A percentile compares a stretch with the other conserved stretches of the same genome.
Evolutionary conservation across 2,797 vertebrate species (phyloP).

Genomic region (Schizopygopsis malacanthus): DNA sequence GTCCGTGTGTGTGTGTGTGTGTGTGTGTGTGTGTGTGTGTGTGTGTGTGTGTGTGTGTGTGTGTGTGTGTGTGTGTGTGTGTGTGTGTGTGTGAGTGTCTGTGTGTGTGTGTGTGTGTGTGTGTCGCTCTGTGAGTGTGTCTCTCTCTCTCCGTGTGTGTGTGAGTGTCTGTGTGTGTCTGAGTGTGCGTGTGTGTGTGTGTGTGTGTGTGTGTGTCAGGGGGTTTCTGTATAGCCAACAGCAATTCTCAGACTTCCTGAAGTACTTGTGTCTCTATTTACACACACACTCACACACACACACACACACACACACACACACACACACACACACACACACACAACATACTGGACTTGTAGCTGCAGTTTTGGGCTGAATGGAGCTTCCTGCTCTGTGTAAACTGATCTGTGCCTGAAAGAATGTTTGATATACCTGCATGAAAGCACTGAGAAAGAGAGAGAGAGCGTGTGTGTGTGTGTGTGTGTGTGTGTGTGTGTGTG

Average conservation of each 20-base stretch:
- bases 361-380: slow-evolving; percentile 32
- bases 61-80: background rate
- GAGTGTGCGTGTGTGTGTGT: no score
- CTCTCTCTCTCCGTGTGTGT: slow-evolving; percentile 12
- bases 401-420: slow-evolving; percentile 38
- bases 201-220: slow-evolving; percentile 22
- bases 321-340: no score
- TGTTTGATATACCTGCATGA: slow-evolving; percentile 30
- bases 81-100: background rate
- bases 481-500: no score
- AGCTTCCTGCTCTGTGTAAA: slow-evolving; percentile 34
- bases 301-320: slow-evolving; percentile 19
- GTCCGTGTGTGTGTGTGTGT: no score
- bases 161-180: background rate
- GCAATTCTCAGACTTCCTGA: slow-evolving; percentile 44
- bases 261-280: slow-evolving; percentile 52
- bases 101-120: no score
- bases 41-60: background rate
- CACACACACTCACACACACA: background rate
- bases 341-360: slow-evolving; percentile 28
- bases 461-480: background rate
- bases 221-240: slow-evolving; percentile 54
- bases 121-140: no score
- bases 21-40: no score
- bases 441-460: background rate